These are phyloP conservation scores for Mythimna albipuncta DNA, from an alignment of 2,888 invertebrate species.

Conservation along the genomic window DNA sequence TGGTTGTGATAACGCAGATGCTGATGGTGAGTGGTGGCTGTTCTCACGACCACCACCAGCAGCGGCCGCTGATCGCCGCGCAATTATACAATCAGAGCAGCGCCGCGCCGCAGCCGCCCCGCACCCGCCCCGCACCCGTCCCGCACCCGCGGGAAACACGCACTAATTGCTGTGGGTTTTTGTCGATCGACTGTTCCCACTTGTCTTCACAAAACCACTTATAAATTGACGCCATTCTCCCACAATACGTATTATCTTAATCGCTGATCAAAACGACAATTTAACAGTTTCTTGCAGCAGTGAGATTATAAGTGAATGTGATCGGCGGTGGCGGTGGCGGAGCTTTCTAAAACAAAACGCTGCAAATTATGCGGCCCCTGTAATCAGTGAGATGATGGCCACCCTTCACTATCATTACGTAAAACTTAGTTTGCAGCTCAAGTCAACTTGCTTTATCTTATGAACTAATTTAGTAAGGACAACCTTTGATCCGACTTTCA, in stretches of 20 bases:
- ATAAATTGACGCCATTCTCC: constrained; percentile 63
- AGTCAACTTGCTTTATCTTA: background rate
- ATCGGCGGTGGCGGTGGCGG: constrained; percentile 11
- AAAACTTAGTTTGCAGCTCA: background rate
- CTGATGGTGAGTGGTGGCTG: background rate
- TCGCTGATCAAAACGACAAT: constrained; percentile 64
- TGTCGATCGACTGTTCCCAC: constrained; percentile 62
- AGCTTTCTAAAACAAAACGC: constrained; percentile 51
- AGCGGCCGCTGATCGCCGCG: constrained; percentile 75
- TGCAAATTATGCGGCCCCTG: constrained; percentile 27
- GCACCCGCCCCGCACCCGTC: constrained; percentile 33
- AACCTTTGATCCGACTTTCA: constrained; percentile 15
- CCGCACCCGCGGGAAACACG: constrained; percentile 62
- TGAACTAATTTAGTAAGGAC: background rate
- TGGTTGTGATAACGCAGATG: background rate
- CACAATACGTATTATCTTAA: constrained; percentile 64
- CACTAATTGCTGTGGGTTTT: constrained; percentile 69
- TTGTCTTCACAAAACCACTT: constrained; percentile 65
- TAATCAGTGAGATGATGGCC: constrained; percentile 9
- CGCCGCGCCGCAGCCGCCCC: constrained; percentile 14
- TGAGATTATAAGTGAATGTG: constrained; percentile 54
- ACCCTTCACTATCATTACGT: constrained; percentile 45
- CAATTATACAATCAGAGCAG: constrained; percentile 81
- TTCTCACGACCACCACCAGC: constrained; percentile 56
- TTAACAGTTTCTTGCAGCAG: constrained; percentile 59